Evolutionary conservation across 2,113 vertebrate genomes (phyloP), one percentile per base, ranked within the genome.

Genomic region (Patagioenas fasciata): DNA sequence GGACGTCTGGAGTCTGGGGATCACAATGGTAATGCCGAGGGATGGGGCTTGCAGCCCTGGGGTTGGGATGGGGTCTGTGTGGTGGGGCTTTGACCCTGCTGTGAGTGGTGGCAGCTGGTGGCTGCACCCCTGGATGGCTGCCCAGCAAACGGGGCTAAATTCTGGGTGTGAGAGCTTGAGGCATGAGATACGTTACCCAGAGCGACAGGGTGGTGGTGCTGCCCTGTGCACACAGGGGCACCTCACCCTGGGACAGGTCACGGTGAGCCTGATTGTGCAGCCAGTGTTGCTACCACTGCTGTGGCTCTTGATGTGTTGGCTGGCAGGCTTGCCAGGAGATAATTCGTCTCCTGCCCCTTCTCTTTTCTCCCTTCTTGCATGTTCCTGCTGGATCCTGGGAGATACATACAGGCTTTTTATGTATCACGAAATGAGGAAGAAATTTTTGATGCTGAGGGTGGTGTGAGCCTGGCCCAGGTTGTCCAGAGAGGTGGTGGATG

Each of bases 1-100:
- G 0, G 98, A 98, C 1, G 98, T 98, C 80, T 98, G 98, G 98
- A 98, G 98, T 57, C 97, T 98, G 1, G 98, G 98, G 50, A 98
- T 98, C 96, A 98, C 98, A 7, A 98, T 98, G 98, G 98, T 98
- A 98, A 96, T 0, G 3, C n/a, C 2, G 2, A 44, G 47, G 50
- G 74, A 66, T 62, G 53, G 54, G 69, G 21, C 28, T 25, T 48
- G 67, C 56, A 44, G 70, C 66, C 20, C 15, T 5, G 47, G 75
- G 72, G 6, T 1, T 85, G 91, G 85, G 88, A 0, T 54, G 51
- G 89, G 57, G 6, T 44, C 79, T 89, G 57, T 23, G 16, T 73
- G 80, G 31, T 6, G 7, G 58, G 73, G 56, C 51, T 88, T 32
- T 20, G 1, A 5, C 31, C 34, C 50, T 64, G 29, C 67, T 5